phyloP scores from a whole-genome alignment of 2,797 vertebrate genomes.

The Eulemur albifrons region DNA sequence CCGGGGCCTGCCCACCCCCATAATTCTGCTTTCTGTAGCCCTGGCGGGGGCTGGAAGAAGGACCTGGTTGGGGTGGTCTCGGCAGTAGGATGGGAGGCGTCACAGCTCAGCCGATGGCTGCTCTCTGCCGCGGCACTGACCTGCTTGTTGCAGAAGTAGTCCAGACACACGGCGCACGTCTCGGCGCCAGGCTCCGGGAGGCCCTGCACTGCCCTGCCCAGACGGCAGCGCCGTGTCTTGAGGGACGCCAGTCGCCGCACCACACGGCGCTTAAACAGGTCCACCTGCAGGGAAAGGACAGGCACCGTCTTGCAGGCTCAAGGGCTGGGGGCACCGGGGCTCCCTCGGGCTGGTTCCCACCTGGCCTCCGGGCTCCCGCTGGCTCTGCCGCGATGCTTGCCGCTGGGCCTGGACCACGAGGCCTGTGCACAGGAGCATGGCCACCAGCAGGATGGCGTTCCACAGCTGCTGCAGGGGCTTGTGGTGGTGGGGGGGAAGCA shows the following conservation, averaged over 20 bases:
- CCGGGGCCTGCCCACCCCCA: neutral
- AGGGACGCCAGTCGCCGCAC: constrained; percentile 87
- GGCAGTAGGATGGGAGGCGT: neutral
- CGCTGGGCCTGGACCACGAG: constrained; percentile 94
- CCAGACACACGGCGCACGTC: constrained; percentile 94
- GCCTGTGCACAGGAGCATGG: constrained; percentile 93
- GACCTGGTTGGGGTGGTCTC: neutral
- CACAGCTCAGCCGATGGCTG: neutral
- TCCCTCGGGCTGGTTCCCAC: constrained; percentile 71
- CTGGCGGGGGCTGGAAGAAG: neutral
- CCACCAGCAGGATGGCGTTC: constrained; percentile 94
- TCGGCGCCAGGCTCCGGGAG: constrained; percentile 83
- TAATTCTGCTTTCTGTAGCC: neutral
- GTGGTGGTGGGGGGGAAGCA: constrained; percentile 77
- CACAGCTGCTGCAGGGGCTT: constrained; percentile 97
- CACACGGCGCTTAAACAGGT: constrained; percentile 89
- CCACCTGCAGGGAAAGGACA: constrained; percentile 81
- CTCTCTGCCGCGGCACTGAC: constrained; percentile 71
- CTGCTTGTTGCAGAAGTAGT: constrained; percentile 94
- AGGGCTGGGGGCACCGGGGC: neutral
- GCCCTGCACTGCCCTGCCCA: constrained; percentile 82
- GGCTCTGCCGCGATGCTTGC: constrained; percentile 88
- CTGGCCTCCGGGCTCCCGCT: constrained; percentile 87
- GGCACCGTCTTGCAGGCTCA: neutral
- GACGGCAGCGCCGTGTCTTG: constrained; percentile 90